phyloP scores from a whole-genome alignment of 2,888 invertebrate genomes.

The Rhorus exstirpatorius region DNA sequence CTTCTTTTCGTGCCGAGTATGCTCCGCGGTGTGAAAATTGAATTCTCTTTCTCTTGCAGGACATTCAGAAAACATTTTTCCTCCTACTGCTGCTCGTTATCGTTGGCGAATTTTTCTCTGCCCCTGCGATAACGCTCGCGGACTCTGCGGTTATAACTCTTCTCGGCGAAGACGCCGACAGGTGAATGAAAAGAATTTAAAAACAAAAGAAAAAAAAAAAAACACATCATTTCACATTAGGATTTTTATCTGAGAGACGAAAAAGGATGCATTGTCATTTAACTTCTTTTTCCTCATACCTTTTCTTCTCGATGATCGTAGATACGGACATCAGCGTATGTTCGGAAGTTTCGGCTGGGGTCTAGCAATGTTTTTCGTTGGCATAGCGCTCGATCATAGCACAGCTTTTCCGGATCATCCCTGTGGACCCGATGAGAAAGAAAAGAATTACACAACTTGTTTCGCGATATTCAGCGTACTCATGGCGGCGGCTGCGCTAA shows the following conservation, averaged over 20 bases:
- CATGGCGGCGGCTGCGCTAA: constrained; percentile 97
- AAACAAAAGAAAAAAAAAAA: neutral
- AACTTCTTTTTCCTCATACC: neutral
- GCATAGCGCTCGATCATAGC: constrained; percentile 98
- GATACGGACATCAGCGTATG: constrained; percentile 98
- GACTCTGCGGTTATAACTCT: constrained; percentile 96
- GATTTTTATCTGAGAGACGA: neutral
- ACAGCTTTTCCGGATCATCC: constrained; percentile 98
- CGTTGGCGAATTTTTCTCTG: constrained; percentile 99
- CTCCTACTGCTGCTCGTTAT: constrained; percentile 96
- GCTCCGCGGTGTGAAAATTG: too few species aligned
- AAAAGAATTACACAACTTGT: constrained; percentile 99
- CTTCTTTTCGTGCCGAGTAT: neutral
- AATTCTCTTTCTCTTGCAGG: constrained; percentile 86
- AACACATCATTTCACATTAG: neutral
- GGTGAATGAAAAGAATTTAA: constrained; percentile 80
- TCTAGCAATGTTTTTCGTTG: constrained; percentile 99
- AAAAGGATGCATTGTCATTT: too few species aligned
- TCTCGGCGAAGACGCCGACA: constrained; percentile 95
- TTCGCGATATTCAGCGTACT: constrained; percentile 99
- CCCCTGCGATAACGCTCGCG: constrained; percentile 97
- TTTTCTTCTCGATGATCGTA: constrained; percentile 70
- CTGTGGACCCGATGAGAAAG: constrained; percentile 94
- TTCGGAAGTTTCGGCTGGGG: constrained; percentile 99
- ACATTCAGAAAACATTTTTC: constrained; percentile 98